These are phyloP conservation scores for Myrmecobius fasciatus DNA, from an alignment of 2,113 vertebrate genomes.

Conservation along the genomic window DNA sequence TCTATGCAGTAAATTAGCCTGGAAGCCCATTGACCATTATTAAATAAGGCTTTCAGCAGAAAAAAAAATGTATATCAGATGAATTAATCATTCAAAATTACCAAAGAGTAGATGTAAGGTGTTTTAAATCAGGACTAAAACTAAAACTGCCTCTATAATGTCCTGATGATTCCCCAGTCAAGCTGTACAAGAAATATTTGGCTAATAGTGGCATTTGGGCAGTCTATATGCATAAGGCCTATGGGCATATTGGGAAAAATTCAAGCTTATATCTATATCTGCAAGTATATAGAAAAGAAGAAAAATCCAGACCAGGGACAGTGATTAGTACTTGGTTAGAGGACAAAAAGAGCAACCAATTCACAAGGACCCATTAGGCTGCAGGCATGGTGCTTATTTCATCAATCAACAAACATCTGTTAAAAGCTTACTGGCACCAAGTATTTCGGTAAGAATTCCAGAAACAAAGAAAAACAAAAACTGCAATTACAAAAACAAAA, in stretches of 20 bases:
- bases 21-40: neutral
- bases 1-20: neutral
- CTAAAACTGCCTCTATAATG: neutral
- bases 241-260: conserved; percentile 23
- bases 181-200: neutral
- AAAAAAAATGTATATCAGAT: neutral
- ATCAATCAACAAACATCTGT: neutral
- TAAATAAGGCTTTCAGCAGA: conserved; percentile 26
- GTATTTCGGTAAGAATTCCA: neutral
- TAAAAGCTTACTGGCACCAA: neutral
- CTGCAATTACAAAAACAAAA: neutral
- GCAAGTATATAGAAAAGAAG: conserved; percentile 22
- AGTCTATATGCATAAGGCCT: conserved; percentile 24
- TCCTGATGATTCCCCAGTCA: conserved; percentile 21
- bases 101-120: conserved; percentile 16
- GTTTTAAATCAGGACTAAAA: conserved; percentile 37
- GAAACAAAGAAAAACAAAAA: neutral
- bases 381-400: neutral
- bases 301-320: neutral
- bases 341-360: neutral
- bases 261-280: neutral
- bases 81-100: neutral
- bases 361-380: neutral
- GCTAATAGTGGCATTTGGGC: conserved; percentile 38
- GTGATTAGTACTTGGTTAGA: neutral